phyloP scores from a whole-genome alignment of 2,888 invertebrate genomes.

The Sturmia bella region DNA sequence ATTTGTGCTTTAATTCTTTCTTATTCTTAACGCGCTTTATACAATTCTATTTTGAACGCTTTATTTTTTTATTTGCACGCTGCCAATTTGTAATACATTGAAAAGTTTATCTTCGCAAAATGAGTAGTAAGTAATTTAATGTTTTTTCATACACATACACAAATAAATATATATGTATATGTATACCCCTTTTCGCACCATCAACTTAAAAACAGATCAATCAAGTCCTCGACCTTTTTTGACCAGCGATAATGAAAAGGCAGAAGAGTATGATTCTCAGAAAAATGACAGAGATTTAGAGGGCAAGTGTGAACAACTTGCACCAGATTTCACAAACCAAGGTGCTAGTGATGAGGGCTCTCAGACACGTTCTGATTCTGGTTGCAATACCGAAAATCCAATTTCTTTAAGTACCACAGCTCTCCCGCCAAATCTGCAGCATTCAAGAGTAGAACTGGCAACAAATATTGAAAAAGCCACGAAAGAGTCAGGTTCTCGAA shows the following conservation, averaged over 20 bases:
- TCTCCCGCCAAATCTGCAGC: slow-evolving; percentile 47
- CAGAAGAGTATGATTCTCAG: neutral
- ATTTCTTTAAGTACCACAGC: slow-evolving; percentile 68
- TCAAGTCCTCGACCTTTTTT: slow-evolving; percentile 10
- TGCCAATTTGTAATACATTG: slow-evolving; percentile 69
- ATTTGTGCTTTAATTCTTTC: slow-evolving; percentile 43
- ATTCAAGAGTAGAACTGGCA: neutral
- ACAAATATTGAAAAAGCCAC: slow-evolving; percentile 5
- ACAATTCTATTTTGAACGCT: slow-evolving; percentile 43
- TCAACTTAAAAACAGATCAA: slow-evolving; percentile 12
- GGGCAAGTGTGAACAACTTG: slow-evolving; percentile 33
- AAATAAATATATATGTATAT: neutral
- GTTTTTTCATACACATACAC: neutral
- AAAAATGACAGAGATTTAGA: slow-evolving; percentile 21
- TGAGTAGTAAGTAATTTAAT: slow-evolving; percentile 73
- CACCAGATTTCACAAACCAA: slow-evolving; percentile 47
- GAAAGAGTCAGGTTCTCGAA: slow-evolving; percentile 71
- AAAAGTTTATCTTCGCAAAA: slow-evolving; percentile 74
- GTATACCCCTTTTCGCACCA: neutral
- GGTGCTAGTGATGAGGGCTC: slow-evolving; percentile 65
- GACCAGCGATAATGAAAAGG: neutral
- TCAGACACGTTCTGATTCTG: slow-evolving; percentile 69
- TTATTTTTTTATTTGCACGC: slow-evolving; percentile 72
- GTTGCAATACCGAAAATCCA: slow-evolving; percentile 70
- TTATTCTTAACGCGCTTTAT: slow-evolving; percentile 51